Conservation (phyloP, 2,888 invertebrate species). For the Fragum whitleyi region DNA sequence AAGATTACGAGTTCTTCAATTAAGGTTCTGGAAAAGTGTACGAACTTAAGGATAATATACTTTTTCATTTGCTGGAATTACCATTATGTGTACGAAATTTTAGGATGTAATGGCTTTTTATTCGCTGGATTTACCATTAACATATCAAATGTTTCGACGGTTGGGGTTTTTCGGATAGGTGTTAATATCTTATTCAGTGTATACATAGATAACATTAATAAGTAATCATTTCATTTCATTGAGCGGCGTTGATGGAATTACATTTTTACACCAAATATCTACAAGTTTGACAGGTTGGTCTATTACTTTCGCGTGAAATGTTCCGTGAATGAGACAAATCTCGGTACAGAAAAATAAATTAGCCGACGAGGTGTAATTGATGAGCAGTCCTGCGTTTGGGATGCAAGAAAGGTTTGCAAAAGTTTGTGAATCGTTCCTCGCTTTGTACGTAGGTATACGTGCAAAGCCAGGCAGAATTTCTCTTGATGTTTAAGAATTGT, state of each 20-base stretch:
- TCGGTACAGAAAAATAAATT: slow-evolving; percentile 20
- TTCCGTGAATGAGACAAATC: neutral
- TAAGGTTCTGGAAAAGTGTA: neutral
- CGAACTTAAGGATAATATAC: no score
- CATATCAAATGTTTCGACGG: neutral
- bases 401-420: no score
- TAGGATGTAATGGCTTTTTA: neutral
- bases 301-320: neutral
- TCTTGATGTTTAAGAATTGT: no score
- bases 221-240: neutral
- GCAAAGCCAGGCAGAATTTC: no score
- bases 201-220: neutral
- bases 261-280: neutral
- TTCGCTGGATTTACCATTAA: slow-evolving; percentile 8
- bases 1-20: neutral
- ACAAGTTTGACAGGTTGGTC: no score
- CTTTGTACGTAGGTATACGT: no score
- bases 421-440: no score
- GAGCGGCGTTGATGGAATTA: neutral
- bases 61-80: no score
- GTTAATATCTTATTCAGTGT: neutral
- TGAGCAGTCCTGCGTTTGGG: neutral
- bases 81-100: no score
- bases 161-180: neutral
- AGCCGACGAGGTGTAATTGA: neutral